Evolutionary conservation across 2,797 vertebrate genomes (phyloP), one percentile per base, ranked within the genome.

Genomic region (Paramormyrops hopkinsi): DNA sequence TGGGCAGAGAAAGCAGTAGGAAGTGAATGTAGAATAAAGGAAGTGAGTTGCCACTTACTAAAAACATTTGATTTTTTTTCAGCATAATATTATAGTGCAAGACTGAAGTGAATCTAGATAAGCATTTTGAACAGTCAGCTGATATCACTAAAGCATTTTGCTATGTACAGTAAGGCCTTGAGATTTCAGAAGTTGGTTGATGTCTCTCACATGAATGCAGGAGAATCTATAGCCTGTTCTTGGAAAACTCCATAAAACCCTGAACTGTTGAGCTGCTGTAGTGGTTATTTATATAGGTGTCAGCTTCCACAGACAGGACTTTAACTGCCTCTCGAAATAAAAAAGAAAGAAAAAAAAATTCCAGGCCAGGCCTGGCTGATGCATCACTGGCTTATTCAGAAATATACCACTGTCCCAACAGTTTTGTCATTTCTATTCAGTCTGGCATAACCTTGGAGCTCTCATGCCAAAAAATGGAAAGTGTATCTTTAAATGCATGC

Each of bases 251-350:
- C 69, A 6, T 53, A 29, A 51, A 41, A 56, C 1, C 33, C 19
- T 11, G 50, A 19, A 29, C 22, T 56, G 53, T 25, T 33, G 41
- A 3, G 12, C 73, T 59, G 84, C 44, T 53, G 41, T 88, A 83
- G 79, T 88, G 44, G 54, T 88, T 87, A 83, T 84, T 90, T 73
- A 88, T 62, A 90, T 11, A 44, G 69, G 69, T 89, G 89, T 90
- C 87, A 89, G 29, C 44, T 89, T 89, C 91, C 79, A 90, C 44
- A 91, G 65, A 90, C 33, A 90, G 33, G 82, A 76, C 86, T 93
- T 91, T 62, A 90, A 90, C 62, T 88, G 89, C 83, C 56, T 86
- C 89, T 85, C 73, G 87, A 65, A 91, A 90, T 46, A 41, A n/a
- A 46, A 46, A 82, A 79, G 4, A 90, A 91, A 25, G 91, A 89